Percentiles rank a stretch among this genome's conserved stretches.
phyloP scores from a whole-genome alignment of 2,113 vertebrate species.

The Lycocorax pyrrhopterus region DNA sequence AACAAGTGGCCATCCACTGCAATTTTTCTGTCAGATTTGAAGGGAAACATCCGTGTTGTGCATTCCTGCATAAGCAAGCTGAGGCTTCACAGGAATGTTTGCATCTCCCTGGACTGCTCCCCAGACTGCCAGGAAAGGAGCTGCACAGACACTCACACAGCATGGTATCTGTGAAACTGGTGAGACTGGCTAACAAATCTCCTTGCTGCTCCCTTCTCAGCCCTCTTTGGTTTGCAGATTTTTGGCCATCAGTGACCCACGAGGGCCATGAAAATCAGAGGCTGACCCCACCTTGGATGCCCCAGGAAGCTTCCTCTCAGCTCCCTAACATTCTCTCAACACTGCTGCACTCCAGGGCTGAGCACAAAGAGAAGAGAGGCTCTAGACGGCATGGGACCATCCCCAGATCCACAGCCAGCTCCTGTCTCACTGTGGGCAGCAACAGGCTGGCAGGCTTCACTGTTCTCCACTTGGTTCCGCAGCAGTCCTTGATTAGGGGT shows the following conservation, averaged over 20 bases:
- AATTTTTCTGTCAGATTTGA: constrained; percentile 36
- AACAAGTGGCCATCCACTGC: background rate
- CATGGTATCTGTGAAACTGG: background rate
- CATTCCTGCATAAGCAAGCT: background rate
- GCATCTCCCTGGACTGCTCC: accelerated
- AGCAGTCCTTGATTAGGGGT: background rate
- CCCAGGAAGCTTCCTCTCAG: background rate
- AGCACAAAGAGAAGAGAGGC: background rate
- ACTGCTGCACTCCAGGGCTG: background rate
- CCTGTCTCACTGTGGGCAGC: background rate
- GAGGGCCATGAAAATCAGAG: background rate
- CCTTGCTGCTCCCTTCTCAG: background rate
- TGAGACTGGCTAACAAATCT: background rate
- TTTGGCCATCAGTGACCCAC: background rate
- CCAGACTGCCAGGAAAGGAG: background rate
- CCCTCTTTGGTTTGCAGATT: background rate
- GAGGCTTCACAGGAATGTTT: background rate
- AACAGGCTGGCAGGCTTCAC: background rate
- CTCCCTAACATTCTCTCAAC: background rate
- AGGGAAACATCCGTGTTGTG: background rate
- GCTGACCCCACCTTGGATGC: background rate
- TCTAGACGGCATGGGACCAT: background rate
- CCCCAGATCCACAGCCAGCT: background rate
- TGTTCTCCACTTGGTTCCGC: background rate
- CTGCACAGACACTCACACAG: accelerated